These are phyloP conservation scores for Bagarius yarrelli DNA, from an alignment of 2,113 vertebrate genomes.

Conservation along the genomic window DNA sequence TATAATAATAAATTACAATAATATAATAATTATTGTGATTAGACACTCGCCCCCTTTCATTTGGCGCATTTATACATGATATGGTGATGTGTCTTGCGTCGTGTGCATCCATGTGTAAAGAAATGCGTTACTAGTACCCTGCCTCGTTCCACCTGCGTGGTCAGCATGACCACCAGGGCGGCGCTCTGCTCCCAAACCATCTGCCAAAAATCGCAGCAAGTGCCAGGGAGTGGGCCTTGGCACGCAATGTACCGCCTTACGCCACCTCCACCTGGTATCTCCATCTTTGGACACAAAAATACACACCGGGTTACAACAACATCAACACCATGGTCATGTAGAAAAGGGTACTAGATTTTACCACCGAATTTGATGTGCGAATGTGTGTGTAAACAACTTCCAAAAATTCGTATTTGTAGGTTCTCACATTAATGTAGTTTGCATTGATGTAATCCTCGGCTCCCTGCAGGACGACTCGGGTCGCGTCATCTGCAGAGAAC, in stretches of 20 bases:
- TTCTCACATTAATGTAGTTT: slow-evolving; percentile 98
- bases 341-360: too few species aligned
- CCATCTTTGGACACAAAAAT: slow-evolving; percentile 79
- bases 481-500: slow-evolving; percentile 84
- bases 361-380: too few species aligned
- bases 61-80: too few species aligned
- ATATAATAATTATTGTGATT: too few species aligned
- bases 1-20: too few species aligned
- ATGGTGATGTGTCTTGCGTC: background rate
- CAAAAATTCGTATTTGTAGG: background rate
- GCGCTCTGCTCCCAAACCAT: slow-evolving; percentile 98
- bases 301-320: background rate
- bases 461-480: slow-evolving; percentile 92
- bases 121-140: slow-evolving; percentile 75
- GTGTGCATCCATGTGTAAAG: background rate
- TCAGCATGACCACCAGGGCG: slow-evolving; percentile 96
- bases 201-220: slow-evolving; percentile 96
- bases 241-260: slow-evolving; percentile 98
- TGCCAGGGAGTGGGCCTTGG: slow-evolving; percentile 93
- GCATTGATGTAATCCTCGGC: slow-evolving; percentile 98
- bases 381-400: too few species aligned
- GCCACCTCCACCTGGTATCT: slow-evolving; percentile 92
- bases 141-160: slow-evolving; percentile 94
- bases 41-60: too few species aligned
- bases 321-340: background rate